Conservation (phyloP, 2,888 invertebrate genomes). For the Heliconius ethilla region DNA sequence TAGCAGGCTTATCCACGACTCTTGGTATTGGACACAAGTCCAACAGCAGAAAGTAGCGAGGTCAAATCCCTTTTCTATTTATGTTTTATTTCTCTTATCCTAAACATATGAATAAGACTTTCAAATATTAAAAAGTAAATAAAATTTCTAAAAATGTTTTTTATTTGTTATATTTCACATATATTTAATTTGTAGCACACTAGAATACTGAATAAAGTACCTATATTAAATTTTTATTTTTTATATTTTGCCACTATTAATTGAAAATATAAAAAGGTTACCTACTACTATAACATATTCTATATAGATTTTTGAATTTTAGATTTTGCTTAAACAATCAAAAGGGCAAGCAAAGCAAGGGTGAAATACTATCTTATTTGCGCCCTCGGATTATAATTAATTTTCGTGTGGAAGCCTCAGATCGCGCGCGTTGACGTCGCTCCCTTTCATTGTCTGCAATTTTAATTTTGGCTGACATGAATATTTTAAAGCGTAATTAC, state of each 20-base stretch:
- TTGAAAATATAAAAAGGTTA: not conserved
- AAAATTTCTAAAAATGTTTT: too few species aligned
- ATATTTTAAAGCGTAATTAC: slow-evolving; percentile 53
- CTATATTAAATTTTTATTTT: not conserved
- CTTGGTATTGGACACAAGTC: too few species aligned
- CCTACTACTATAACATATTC: not conserved
- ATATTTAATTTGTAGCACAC: too few species aligned
- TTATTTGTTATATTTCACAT: too few species aligned
- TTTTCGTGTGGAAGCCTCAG: slow-evolving; percentile 71
- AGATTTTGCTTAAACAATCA: slow-evolving; percentile 57
- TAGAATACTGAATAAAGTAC: not conserved
- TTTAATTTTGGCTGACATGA: slow-evolving; percentile 70
- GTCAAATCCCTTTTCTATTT: too few species aligned
- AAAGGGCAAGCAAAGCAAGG: slow-evolving; percentile 63
- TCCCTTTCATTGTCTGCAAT: slow-evolving; percentile 67
- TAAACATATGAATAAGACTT: too few species aligned
- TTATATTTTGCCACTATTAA: not conserved
- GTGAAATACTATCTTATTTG: slow-evolving; percentile 77
- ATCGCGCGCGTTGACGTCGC: slow-evolving; percentile 58
- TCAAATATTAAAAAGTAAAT: too few species aligned
- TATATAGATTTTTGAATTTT: slow-evolving; percentile 46
- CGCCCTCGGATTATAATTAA: slow-evolving; percentile 76
- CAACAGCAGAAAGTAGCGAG: too few species aligned
- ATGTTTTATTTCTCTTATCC: too few species aligned
- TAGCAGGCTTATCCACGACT: too few species aligned